A percentile compares a stretch with the other conserved stretches of the same genome.
These are phyloP conservation scores for Dicyrtoma fusca DNA, from an alignment of 2,888 invertebrate species.

Conservation along the genomic window DNA sequence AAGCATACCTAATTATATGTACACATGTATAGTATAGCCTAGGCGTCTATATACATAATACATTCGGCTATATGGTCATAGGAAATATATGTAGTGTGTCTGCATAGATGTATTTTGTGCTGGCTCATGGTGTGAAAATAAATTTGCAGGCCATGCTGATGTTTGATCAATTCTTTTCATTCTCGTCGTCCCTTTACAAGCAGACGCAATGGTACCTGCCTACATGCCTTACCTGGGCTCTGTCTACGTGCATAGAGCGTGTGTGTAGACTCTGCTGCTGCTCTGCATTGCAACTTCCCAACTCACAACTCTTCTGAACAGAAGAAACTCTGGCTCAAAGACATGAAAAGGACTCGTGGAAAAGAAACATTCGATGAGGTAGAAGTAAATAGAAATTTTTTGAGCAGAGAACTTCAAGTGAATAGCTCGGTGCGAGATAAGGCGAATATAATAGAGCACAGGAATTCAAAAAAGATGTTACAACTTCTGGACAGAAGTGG, in stretches of 20 bases:
- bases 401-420: slow-evolving; percentile 26
- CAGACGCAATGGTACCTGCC: no score
- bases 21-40: background rate
- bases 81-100: background rate
- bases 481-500: slow-evolving; percentile 19
- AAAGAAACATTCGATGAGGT: slow-evolving; percentile 33
- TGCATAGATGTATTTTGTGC: background rate
- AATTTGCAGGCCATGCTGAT: slow-evolving; percentile 22
- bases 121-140: slow-evolving; percentile 27
- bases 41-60: background rate
- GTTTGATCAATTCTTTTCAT: slow-evolving; percentile 34
- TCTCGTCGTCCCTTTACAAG: background rate
- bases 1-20: background rate
- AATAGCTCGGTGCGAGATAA: slow-evolving; percentile 34
- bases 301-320: background rate
- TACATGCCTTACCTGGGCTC: no score
- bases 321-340: background rate
- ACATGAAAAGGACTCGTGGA: slow-evolving; percentile 28
- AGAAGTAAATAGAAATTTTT: slow-evolving; percentile 36
- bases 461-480: slow-evolving; percentile 38
- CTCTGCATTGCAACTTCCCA: no score
- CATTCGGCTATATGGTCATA: background rate
- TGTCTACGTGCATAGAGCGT: no score
- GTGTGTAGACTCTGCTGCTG: no score
- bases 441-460: slow-evolving; percentile 39